These are phyloP conservation scores for Entomyzon cyanotis DNA, from an alignment of 2,113 vertebrate species.

Conservation along the genomic window DNA sequence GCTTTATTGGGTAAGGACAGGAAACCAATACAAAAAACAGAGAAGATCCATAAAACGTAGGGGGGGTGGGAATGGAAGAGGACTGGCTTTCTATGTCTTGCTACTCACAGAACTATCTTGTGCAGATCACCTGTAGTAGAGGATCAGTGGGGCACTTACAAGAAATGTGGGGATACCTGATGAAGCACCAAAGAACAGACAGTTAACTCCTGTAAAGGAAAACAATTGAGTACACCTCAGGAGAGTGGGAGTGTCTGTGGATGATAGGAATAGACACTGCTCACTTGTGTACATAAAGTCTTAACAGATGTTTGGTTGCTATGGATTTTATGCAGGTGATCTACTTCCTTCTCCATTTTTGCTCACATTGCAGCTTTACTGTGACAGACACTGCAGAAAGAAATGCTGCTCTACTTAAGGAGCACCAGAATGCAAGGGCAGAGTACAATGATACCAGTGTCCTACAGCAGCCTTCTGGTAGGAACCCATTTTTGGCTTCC, in stretches of 20 bases:
- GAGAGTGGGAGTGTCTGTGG: neutral
- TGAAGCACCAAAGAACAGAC: neutral
- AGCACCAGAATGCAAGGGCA: neutral
- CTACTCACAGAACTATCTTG: rapidly evolving
- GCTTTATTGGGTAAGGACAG: neutral
- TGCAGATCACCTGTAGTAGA: neutral
- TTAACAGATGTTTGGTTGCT: neutral
- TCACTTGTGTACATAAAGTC: neutral
- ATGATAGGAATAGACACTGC: neutral
- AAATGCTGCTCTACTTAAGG: neutral
- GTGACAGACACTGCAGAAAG: neutral
- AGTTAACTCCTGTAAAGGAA: neutral
- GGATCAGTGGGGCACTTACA: neutral
- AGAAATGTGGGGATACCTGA: neutral
- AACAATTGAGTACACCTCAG: neutral
- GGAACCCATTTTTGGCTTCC: neutral
- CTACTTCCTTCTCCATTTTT: neutral
- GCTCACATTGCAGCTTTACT: neutral
- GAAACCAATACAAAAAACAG: neutral
- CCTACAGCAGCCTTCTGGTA: neutral
- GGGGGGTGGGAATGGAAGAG: neutral
- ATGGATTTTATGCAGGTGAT: neutral
- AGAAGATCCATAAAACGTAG: neutral
- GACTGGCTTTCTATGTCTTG: neutral
- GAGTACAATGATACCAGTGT: neutral